phyloP scores from a whole-genome alignment of 2,113 vertebrate genomes.

The Heptranchias perlo region DNA sequence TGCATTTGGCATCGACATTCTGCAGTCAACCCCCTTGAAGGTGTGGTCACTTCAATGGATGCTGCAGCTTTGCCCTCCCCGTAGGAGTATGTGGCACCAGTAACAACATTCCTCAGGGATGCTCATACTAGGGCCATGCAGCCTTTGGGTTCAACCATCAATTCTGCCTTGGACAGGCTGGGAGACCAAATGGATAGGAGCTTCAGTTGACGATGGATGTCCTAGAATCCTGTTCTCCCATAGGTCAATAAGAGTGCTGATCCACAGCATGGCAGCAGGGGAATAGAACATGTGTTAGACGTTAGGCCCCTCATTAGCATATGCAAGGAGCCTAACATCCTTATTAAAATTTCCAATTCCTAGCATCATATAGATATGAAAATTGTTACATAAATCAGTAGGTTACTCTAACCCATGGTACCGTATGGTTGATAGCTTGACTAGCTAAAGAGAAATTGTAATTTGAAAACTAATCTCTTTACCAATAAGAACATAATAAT shows the following conservation, averaged over 20 bases:
- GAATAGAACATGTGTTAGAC: no score
- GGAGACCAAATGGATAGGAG: no score
- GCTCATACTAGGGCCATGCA: background rate
- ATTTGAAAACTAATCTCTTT: background rate
- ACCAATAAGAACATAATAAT: background rate
- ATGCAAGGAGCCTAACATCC: background rate
- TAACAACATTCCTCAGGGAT: background rate
- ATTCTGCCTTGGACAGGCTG: background rate
- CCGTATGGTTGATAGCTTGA: background rate
- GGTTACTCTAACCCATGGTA: background rate
- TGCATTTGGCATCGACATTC: background rate
- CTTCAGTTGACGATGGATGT: background rate
- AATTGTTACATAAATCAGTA: background rate
- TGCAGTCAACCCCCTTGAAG: background rate
- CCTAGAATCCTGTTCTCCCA: background rate
- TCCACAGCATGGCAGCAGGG: no score
- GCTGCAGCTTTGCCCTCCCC: no score
- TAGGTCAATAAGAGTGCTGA: no score
- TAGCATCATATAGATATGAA: background rate
- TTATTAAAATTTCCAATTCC: background rate
- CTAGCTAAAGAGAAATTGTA: background rate
- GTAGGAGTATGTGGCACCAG: background rate
- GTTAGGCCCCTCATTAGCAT: background rate
- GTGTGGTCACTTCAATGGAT: background rate
- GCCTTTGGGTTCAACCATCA: background rate